A percentile compares a stretch with the other conserved stretches of the same genome.
phyloP scores from a whole-genome alignment of 2,113 vertebrate species.

The Paedocypris sp. region DNA sequence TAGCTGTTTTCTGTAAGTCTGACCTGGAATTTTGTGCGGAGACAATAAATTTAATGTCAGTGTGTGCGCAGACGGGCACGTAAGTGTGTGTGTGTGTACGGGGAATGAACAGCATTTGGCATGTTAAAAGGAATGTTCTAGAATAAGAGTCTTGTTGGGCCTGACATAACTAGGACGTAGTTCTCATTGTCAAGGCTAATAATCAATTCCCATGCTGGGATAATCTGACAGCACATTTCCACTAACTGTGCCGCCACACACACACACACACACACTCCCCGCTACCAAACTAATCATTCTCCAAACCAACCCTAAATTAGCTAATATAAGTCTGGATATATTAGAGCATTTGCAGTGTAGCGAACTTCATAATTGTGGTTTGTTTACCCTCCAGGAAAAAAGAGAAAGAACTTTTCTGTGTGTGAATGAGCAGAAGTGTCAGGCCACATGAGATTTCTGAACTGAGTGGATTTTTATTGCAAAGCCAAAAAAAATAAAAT shows the following conservation, averaged over 20 bases:
- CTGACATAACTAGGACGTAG: slow-evolving; percentile 65
- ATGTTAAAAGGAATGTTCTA: slow-evolving; percentile 58
- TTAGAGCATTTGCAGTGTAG: background rate
- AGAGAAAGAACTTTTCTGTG: background rate
- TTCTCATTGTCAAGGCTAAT: slow-evolving; percentile 60
- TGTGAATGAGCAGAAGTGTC: background rate
- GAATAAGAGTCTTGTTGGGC: slow-evolving; percentile 49
- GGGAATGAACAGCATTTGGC: slow-evolving; percentile 49
- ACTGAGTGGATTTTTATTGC: background rate
- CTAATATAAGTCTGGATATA: background rate
- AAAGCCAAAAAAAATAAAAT: background rate
- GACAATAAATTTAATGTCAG: slow-evolving; percentile 41
- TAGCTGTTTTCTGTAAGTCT: slow-evolving; percentile 23
- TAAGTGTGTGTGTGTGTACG: slow-evolving; percentile 36
- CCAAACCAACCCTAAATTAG: slow-evolving; percentile 39
- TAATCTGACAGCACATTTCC: slow-evolving; percentile 55
- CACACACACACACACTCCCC: slow-evolving; percentile 37
- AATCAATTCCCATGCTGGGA: slow-evolving; percentile 54
- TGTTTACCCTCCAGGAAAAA: slow-evolving; percentile 8
- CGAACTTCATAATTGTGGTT: background rate
- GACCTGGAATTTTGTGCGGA: slow-evolving; percentile 25
- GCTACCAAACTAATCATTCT: slow-evolving; percentile 43
- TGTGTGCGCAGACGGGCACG: slow-evolving; percentile 21
- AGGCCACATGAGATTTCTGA: background rate
- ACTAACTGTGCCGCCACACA: slow-evolving; percentile 29